Base-by-base conservation (phyloP, 2,113 vertebrate species). In the Indicator maculatus region DNA sequence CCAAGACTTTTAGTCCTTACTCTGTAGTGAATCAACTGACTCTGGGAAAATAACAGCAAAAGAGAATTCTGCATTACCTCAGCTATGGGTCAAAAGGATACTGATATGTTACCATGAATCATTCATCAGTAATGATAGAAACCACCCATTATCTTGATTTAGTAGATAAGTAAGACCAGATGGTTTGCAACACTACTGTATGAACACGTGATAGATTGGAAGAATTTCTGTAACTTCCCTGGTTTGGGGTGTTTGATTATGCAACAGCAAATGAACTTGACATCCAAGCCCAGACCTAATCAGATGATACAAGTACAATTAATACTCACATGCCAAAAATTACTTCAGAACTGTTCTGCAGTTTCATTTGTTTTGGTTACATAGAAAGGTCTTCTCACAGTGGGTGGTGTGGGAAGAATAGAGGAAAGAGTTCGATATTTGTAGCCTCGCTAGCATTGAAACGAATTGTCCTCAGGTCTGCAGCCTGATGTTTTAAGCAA, bases 81-180 rank as follows among this genome's bases (percentile, higher is more conserved):
- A 45, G 79, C 81, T 44, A 27, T 1, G 16, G 88, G 93, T 93
- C 93, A 91, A 74, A 83, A 93, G 94, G 86, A 73, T 44, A 23
- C 83, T 2, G 78, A 73, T 60, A 47, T 17, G 59, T 36, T 66
- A 33, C 80, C 88, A 30, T 93, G 86, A 90, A 94, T 96, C 89
- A 92, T 83, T 89, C 81, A 69, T 69, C 89, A 81, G 81, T 33
- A 52, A 77, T 90, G 91, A 88, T 90, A 88, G 89, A 83, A 78
- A 64, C 93, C 93, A 88, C 81, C 93, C 90, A 70, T 92, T 56
- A 74, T 24, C 86, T 91, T 83, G 93, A 71, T 89, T 45, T 41
- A 93, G 89, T 66, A 77, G 79, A 64, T 95, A 89, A 95, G 85
- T 36, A 64, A 92, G 71, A 89, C 74, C 93, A 96, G 95, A 95